Percentiles rank a stretch among this genome's conserved stretches.
phyloP scores from a whole-genome alignment of 2,797 vertebrate species.

The Schizopygopsis pylzovi region DNA sequence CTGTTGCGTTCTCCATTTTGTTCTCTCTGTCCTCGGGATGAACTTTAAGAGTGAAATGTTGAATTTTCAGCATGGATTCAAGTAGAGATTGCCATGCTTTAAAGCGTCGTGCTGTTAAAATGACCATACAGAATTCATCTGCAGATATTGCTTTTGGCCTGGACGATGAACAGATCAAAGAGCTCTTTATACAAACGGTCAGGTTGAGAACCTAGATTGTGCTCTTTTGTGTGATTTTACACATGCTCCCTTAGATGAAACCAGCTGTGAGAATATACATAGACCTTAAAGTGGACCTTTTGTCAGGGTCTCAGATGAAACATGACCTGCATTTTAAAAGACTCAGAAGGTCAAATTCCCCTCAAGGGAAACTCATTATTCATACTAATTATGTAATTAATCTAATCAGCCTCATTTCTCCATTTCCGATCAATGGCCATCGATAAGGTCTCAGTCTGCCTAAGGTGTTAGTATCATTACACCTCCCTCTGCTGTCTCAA shows the following conservation, averaged over 20 bases:
- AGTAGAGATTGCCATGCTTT: background rate
- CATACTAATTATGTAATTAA: slow-evolving; percentile 34
- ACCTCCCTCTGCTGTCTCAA: background rate
- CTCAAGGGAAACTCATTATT: slow-evolving; percentile 25
- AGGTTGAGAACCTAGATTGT: background rate
- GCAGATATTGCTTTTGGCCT: background rate
- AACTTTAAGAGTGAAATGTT: background rate
- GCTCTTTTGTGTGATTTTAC: slow-evolving; percentile 12
- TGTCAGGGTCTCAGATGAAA: background rate
- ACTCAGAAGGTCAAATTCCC: slow-evolving; percentile 16
- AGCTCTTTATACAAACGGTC: background rate
- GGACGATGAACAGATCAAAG: slow-evolving; percentile 8
- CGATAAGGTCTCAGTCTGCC: slow-evolving; percentile 38
- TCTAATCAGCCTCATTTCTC: slow-evolving; percentile 42
- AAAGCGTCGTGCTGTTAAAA: slow-evolving; percentile 23
- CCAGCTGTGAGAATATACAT: background rate
- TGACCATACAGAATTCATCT: background rate
- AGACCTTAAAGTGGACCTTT: background rate
- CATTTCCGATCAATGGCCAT: slow-evolving; percentile 37
- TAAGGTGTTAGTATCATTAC: slow-evolving; percentile 22
- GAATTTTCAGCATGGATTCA: slow-evolving; percentile 18
- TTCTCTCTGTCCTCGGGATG: background rate
- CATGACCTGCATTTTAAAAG: slow-evolving; percentile 3
- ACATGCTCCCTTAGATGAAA: background rate
- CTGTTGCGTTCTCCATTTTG: background rate